Conservation (phyloP, 2,888 invertebrate genomes). For the Orchesella flavescens region DNA sequence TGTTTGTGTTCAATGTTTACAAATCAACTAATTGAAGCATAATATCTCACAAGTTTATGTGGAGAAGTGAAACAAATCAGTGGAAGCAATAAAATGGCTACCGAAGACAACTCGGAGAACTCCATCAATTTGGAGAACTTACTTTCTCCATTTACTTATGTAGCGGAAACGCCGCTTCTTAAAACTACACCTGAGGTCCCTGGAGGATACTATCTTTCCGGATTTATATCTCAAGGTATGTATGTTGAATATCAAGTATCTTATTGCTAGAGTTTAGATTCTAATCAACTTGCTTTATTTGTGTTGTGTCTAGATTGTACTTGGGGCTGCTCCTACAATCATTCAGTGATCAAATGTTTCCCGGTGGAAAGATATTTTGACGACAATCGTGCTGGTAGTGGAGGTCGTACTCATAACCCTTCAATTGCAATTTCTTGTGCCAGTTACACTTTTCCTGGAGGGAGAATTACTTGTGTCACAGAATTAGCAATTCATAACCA, state of each 20-base stretch:
- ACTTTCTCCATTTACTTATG: slow-evolving; percentile 69
- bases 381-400: slow-evolving; percentile 18
- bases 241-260: not conserved
- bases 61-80: not conserved
- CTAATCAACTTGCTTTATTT: too few species aligned
- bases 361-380: slow-evolving; percentile 59
- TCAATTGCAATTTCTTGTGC: slow-evolving; percentile 51
- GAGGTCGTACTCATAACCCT: not conserved
- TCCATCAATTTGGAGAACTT: slow-evolving; percentile 65
- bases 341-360: slow-evolving; percentile 67
- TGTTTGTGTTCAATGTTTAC: not conserved
- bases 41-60: not conserved
- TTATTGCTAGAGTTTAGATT: too few species aligned
- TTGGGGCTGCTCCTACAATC: slow-evolving; percentile 69
- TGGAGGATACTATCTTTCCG: slow-evolving; percentile 56
- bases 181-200: slow-evolving; percentile 60
- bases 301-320: slow-evolving; percentile 64
- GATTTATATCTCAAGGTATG: slow-evolving; percentile 68
- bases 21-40: not conserved
- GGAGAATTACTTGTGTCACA: slow-evolving; percentile 63
- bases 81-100: not conserved
- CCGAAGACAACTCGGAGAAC: slow-evolving; percentile 30
- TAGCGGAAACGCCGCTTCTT: slow-evolving; percentile 55
- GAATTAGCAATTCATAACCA: slow-evolving; percentile 67
- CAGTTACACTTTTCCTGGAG: slow-evolving; percentile 47